Conservation (phyloP, 1,140 invertebrate genomes). For the Samia ricini region DNA sequence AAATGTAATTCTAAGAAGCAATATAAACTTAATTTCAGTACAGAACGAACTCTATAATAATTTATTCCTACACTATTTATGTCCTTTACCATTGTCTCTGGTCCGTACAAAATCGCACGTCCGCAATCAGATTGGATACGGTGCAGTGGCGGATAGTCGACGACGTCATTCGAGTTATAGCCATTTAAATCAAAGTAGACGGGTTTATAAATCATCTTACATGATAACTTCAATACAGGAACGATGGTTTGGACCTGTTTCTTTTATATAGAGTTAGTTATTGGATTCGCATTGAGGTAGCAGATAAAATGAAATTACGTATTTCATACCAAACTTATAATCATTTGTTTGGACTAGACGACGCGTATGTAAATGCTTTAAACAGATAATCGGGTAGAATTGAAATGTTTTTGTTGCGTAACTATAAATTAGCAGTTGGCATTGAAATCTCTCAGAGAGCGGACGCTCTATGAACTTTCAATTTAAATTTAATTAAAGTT, state of each 20-base stretch:
- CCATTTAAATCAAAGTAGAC: slow-evolving; percentile 12
- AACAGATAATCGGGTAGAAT: no score
- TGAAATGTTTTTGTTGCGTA: no score
- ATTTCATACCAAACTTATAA: no score
- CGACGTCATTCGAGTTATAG: slow-evolving; percentile 8
- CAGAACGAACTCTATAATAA: neutral
- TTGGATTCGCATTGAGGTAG: no score
- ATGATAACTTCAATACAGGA: neutral
- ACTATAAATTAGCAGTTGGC: no score
- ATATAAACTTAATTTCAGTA: neutral
- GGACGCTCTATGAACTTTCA: no score
- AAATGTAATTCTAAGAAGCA: no score
- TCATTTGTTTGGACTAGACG: no score
- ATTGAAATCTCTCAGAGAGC: no score
- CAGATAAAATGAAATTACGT: no score
- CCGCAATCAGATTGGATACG: neutral
- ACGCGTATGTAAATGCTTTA: no score
- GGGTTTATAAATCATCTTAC: slow-evolving; percentile 16
- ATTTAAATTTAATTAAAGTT: no score
- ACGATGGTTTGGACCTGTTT: neutral
- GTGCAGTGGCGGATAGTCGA: neutral
- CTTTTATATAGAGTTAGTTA: neutral
- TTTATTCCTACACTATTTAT: neutral
- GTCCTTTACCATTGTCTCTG: neutral
- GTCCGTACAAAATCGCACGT: neutral